phyloP scores from a whole-genome alignment of 1,140 invertebrate species.

The Drosophila sturtevanti region DNA sequence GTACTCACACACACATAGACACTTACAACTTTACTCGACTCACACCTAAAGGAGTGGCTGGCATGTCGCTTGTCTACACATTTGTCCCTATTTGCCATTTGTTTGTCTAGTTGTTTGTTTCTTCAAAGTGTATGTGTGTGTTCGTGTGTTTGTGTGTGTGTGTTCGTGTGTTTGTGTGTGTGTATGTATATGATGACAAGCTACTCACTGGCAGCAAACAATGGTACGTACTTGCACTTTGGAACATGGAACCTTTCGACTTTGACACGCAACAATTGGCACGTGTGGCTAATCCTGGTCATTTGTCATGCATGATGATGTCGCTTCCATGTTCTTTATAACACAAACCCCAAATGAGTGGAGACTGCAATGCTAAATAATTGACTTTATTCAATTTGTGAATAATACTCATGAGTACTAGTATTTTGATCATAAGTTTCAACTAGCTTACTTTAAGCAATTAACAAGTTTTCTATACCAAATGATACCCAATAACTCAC shows the following conservation, averaged over 20 bases:
- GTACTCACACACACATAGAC: background rate
- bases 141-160: background rate
- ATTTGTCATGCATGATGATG: conserved; percentile 16
- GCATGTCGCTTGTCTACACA: conserved; percentile 71
- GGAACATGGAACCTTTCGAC: background rate
- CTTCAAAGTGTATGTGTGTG: conserved; percentile 48
- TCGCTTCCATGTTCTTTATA: background rate
- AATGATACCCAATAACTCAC: too few relatives aligned
- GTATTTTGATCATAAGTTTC: too few relatives aligned
- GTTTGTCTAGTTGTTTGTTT: conserved; percentile 69
- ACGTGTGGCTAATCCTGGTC: conserved; percentile 10
- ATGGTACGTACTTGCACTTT: conserved; percentile 4
- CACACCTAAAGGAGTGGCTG: conserved; percentile 60
- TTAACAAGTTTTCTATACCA: too few relatives aligned
- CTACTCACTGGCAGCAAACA: conserved; percentile 10
- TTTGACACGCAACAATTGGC: conserved; percentile 47
- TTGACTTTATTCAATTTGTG: background rate
- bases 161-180: background rate
- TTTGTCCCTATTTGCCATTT: conserved; percentile 63
- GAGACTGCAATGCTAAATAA: background rate
- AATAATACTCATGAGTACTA: background rate
- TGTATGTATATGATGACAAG: conserved; percentile 31
- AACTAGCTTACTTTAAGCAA: too few relatives aligned
- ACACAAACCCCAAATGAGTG: background rate
- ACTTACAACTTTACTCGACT: conserved; percentile 20